Base-by-base conservation (phyloP, 2,888 invertebrate genomes). In the Anticlea derivata region DNA sequence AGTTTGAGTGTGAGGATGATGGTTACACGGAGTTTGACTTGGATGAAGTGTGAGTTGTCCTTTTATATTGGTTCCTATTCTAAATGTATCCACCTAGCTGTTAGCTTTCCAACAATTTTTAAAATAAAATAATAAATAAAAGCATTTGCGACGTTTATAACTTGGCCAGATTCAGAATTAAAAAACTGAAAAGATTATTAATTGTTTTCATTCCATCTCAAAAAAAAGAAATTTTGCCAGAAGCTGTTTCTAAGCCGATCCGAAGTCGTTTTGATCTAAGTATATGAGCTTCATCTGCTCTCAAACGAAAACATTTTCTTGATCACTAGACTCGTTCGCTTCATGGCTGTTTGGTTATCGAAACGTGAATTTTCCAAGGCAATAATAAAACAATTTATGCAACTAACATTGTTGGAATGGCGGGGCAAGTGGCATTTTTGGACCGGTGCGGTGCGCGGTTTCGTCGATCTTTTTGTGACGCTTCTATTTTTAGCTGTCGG, bases 1-100 rank as follows among this genome's bases (percentile, higher is more conserved):
- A 84, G 61, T 83, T 69, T 60, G 85, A 85, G 58, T 66, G 65
- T 26, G 77, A 79, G 2, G 80, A 81, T 33, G 80, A 83, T 35
- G 78, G 73, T n/a, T 80, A 78, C 11, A 76, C 75, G 38, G 80
- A 86, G 43, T 70, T 75, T 40, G 58, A 66, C 34, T 48, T 68
- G 46, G 70, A 37, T 33, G 61, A 61, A 1, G 54, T 49, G 78
- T 78, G 60, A 78, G 78, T 74, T 31, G 7, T 7, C 29, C 7
- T 11, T 27, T 30, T 11, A 20, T 12, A 29, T 24, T 29, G 6
- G 11, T 37, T 35, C 20, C 7, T 22, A n/a, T 20, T n/a, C 20
- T 6, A 12, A 26, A 26, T n/a, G n/a, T n/a, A n/a, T n/a, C n/a
- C n/a, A n/a, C n/a, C n/a, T n/a, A n/a, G n/a, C n/a, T n/a, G n/a